These are phyloP conservation scores for Drosophila basisetae DNA, from an alignment of 2,888 invertebrate species.

Conservation along the genomic window DNA sequence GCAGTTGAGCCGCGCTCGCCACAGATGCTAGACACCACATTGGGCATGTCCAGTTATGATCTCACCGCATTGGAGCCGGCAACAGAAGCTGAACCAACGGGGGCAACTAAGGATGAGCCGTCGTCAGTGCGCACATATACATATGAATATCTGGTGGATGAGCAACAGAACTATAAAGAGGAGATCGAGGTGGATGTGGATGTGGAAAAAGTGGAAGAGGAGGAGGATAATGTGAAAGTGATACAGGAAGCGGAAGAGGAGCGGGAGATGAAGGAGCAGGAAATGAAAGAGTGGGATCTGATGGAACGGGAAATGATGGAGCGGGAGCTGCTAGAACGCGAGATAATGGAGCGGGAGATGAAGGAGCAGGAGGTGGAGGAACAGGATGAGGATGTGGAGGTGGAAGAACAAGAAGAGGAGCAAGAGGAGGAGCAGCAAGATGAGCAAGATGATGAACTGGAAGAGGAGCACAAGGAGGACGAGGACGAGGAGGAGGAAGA, in stretches of 20 bases:
- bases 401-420: background rate
- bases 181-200: background rate
- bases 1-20: background rate
- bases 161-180: background rate
- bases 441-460: background rate
- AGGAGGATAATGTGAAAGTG: background rate
- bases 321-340: background rate
- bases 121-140: background rate
- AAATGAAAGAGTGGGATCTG: background rate
- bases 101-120: background rate
- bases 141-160: slow-evolving; percentile 3
- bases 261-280: background rate
- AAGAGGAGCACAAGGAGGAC: background rate
- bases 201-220: background rate
- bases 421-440: background rate
- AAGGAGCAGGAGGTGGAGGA: background rate
- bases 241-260: background rate
- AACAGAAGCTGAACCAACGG: slow-evolving; percentile 7
- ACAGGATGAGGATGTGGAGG: background rate
- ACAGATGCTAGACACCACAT: slow-evolving; percentile 76
- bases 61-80: slow-evolving; percentile 49
- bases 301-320: background rate
- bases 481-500: slow-evolving; percentile 3
- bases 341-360: background rate
- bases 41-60: slow-evolving; percentile 82